A percentile compares a stretch with the other conserved stretches of the same genome.
These are phyloP conservation scores for Aphaenogaster rudis DNA, from an alignment of 1,140 invertebrate species.

Conservation along the genomic window DNA sequence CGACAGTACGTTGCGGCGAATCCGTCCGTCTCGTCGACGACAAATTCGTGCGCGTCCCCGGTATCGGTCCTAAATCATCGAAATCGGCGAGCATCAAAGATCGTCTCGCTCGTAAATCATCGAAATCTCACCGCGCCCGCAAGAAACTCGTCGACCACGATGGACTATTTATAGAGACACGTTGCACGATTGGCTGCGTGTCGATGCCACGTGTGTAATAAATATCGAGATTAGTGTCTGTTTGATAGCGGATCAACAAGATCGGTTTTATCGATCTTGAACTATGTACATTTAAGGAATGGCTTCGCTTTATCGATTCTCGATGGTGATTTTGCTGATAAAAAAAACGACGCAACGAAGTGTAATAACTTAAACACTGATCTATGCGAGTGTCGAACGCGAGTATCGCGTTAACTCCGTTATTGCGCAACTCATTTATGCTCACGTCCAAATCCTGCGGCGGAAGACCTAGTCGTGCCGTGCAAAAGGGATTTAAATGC, in stretches of 20 bases:
- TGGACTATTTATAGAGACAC: constrained; percentile 18
- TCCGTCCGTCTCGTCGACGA: constrained; percentile 67
- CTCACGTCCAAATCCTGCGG: background rate
- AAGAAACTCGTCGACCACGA: background rate
- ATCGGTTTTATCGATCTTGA: constrained; percentile 41
- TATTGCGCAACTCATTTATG: constrained; percentile 17
- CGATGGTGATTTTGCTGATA: constrained; percentile 22
- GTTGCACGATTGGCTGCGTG: constrained; percentile 21
- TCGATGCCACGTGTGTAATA: background rate
- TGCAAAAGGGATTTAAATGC: constrained; percentile 29
- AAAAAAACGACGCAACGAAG: constrained; percentile 6
- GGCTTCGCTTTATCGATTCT: constrained; percentile 26
- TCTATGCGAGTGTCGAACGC: background rate
- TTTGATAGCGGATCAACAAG: constrained; percentile 35
- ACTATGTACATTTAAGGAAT: constrained; percentile 38
- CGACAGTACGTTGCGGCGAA: constrained; percentile 16
- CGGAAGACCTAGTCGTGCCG: constrained; percentile 14
- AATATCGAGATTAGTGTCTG: constrained; percentile 32
- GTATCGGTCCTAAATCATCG: constrained; percentile 44
- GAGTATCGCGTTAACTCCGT: constrained; percentile 9
- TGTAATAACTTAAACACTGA: constrained; percentile 20
- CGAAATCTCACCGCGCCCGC: constrained; percentile 5
- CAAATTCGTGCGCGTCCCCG: constrained; percentile 69
- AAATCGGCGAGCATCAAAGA: constrained; percentile 42
- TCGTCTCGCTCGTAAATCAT: constrained; percentile 64